These are phyloP conservation scores for Sitta carolinensis DNA, from an alignment of 2,797 vertebrate genomes.

Conservation along the genomic window DNA sequence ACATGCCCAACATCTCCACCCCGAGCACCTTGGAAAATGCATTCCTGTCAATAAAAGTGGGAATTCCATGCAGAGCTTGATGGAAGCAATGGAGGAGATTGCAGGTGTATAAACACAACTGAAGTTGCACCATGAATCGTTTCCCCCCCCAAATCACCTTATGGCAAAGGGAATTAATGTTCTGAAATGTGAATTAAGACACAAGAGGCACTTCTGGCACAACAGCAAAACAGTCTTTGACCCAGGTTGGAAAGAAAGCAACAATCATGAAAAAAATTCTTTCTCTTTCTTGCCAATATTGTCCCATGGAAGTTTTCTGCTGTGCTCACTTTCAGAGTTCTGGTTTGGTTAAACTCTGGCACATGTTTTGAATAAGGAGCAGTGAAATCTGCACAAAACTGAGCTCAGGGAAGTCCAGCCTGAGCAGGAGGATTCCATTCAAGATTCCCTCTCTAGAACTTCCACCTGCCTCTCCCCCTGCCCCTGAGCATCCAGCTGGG, in stretches of 20 bases:
- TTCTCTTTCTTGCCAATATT: neutral
- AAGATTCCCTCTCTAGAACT: neutral
- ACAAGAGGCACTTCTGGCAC: neutral
- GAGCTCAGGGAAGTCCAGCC: neutral
- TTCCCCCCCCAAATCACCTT: neutral
- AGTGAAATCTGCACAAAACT: neutral
- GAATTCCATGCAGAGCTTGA: neutral
- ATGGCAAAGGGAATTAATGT: neutral
- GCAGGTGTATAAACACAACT: neutral
- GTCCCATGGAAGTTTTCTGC: neutral
- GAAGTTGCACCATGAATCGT: neutral
- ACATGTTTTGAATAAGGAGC: neutral
- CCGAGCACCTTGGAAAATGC: neutral
- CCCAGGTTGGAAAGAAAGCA: neutral
- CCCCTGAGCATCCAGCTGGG: rapidly evolving
- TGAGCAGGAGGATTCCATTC: neutral
- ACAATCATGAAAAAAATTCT: neutral
- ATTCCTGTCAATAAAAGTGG: neutral
- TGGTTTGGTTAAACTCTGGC: neutral
- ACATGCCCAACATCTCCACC: neutral
- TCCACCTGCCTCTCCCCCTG: neutral
- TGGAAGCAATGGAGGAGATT: neutral
- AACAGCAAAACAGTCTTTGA: neutral
- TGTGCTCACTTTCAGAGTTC: neutral
- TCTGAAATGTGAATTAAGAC: neutral